These are phyloP conservation scores for Odobenus rosmarus DNA, from an alignment of 2,113 vertebrate genomes.

Conservation along the genomic window DNA sequence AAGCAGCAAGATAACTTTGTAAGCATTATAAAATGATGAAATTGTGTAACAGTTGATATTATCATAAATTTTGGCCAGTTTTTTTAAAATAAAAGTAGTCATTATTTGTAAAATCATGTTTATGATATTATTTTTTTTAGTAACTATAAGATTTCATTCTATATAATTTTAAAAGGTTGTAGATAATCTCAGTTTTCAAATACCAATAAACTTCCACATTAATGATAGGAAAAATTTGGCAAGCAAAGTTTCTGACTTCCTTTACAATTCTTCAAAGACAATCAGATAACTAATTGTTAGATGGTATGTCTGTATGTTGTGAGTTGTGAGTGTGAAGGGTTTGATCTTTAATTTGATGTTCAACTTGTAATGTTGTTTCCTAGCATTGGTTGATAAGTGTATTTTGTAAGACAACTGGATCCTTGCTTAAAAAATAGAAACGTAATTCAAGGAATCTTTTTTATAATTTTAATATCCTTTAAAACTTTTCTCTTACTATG, in stretches of 20 bases:
- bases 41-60: not conserved
- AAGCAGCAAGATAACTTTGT: not conserved
- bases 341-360: constrained; percentile 81
- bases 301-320: constrained; percentile 69
- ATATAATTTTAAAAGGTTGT: constrained; percentile 68
- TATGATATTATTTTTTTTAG: not conserved
- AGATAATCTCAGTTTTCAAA: constrained; percentile 24
- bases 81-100: not conserved
- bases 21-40: constrained; percentile 13
- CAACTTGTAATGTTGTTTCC: constrained; percentile 78
- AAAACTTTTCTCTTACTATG: not conserved
- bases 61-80: not conserved
- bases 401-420: not conserved
- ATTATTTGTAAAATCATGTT: not conserved
- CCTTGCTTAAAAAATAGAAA: not conserved
- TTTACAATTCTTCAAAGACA: constrained; percentile 71
- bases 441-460: not conserved
- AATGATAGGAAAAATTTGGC: constrained; percentile 76
- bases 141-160: not conserved
- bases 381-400: not conserved
- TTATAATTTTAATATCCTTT: constrained; percentile 22
- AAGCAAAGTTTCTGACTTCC: constrained; percentile 72
- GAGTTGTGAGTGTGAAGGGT: constrained; percentile 71
- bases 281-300: constrained; percentile 71
- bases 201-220: constrained; percentile 37